phyloP scores from a whole-genome alignment of 2,113 vertebrate genomes.

The Thalassoma bifasciatum region DNA sequence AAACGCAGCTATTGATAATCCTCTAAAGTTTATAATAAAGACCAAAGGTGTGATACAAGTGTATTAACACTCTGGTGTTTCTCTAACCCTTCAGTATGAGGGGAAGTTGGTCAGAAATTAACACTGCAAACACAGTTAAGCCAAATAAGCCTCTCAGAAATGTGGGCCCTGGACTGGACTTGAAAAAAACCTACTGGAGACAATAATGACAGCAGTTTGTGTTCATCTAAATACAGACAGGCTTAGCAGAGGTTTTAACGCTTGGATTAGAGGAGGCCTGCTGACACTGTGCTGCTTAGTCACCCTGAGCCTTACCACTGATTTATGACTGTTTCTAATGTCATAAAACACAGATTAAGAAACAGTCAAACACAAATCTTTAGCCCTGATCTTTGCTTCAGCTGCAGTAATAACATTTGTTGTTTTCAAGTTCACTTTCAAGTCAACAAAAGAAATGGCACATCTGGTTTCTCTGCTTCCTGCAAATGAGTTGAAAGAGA shows the following conservation, averaged over 20 bases:
- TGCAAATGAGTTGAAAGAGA: slow-evolving; percentile 19
- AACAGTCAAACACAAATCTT: neutral
- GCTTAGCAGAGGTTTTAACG: neutral
- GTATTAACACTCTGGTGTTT: neutral
- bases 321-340: neutral
- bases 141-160: neutral
- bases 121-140: neutral
- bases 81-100: neutral
- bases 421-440: neutral
- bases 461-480: neutral
- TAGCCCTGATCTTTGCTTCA: neutral
- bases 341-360: neutral
- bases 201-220: neutral
- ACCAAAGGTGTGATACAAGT: neutral
- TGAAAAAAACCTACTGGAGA: neutral
- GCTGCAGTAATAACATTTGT: neutral
- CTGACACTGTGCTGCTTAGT: neutral
- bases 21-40: neutral
- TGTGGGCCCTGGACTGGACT: neutral
- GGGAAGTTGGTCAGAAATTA: neutral
- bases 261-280: slow-evolving; percentile 12
- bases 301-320: neutral
- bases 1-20: too few relatives aligned
- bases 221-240: neutral
- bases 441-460: neutral